Conservation (phyloP, 2,113 vertebrate genomes). For the Calypte anna region DNA sequence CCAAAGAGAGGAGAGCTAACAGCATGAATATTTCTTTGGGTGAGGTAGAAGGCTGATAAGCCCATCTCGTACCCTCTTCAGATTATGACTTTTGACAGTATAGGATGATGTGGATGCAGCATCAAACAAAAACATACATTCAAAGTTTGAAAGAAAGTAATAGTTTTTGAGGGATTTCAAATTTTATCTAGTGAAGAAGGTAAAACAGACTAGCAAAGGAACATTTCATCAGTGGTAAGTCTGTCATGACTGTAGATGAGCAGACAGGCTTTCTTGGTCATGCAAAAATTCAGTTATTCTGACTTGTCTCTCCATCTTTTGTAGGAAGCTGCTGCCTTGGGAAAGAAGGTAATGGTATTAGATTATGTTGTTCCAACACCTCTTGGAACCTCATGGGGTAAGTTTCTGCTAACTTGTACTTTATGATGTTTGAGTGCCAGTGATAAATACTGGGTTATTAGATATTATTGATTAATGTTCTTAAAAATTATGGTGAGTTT, state of each 20-base stretch:
- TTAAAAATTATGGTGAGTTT: not conserved
- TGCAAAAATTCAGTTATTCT: not conserved
- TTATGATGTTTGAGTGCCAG: not conserved
- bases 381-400: slow-evolving; percentile 93
- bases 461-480: not conserved
- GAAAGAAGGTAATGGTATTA: slow-evolving; percentile 94
- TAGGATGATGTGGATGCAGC: not conserved
- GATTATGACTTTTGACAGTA: not conserved
- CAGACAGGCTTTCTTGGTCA: not conserved
- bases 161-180: not conserved
- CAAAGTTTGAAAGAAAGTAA: not conserved
- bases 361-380: slow-evolving; percentile 94
- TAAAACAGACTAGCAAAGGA: not conserved
- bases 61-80: not conserved
- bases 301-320: not conserved
- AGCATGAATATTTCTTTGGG: not conserved
- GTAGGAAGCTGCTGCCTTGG: slow-evolving; percentile 90
- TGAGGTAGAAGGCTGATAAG: not conserved
- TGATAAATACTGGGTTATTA: not conserved
- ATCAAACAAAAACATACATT: not conserved
- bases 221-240: not conserved
- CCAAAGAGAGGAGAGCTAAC: not conserved
- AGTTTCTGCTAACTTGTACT: not conserved
- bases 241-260: not conserved
- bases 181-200: not conserved